Evolutionary conservation across 2,797 vertebrate species (phyloP), one percentile per base, ranked within the genome.

Genomic region (Falco biarmicus): DNA sequence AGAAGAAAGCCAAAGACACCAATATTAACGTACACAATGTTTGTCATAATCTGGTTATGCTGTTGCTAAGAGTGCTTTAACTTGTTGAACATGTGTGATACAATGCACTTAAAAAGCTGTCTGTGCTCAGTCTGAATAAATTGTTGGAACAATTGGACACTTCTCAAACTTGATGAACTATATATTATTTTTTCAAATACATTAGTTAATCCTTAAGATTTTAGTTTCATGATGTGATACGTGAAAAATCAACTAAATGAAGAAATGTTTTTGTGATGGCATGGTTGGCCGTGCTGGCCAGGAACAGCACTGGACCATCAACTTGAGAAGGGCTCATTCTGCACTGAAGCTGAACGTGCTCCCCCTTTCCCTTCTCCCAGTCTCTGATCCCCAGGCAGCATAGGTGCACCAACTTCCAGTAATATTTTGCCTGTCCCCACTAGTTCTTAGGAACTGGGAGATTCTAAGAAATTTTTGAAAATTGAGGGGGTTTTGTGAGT

Each of bases 61-160:
- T 92, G 11, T 77, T 75, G 32, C 45, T 87, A 56, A 70, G 28
- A 85, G 48, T 68, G 41, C 17, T 85, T 82, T 56, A 34, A 31
- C 48, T 82, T 0, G 2, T 69, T 6, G 0, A 83, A 74, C 3
- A 15, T 48, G 13, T 24, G 15, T 32, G 24, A n/a, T 76, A 25
- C 9, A 39, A 15, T 25, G 31, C 63, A 47, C 39, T 60, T 69
- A 10, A 48, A 79, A 83, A 90, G 10, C 53, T 80, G 11, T 14
- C 21, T 56, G 10, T 2, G 1, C 51, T 83, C 32, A 18, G 2
- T 73, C 74, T 83, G 45, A 43, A 39, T 81, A 57, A 89, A 41
- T 64, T 50, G 21, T 15, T 90, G 19, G 25, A 64, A 59, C 51
- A 93, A 57, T 5, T 61, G n/a, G 12, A 34, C 9, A 22, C 12